Base-by-base conservation (phyloP, 2,113 vertebrate genomes). In the Sphaerodactylus townsendi region DNA sequence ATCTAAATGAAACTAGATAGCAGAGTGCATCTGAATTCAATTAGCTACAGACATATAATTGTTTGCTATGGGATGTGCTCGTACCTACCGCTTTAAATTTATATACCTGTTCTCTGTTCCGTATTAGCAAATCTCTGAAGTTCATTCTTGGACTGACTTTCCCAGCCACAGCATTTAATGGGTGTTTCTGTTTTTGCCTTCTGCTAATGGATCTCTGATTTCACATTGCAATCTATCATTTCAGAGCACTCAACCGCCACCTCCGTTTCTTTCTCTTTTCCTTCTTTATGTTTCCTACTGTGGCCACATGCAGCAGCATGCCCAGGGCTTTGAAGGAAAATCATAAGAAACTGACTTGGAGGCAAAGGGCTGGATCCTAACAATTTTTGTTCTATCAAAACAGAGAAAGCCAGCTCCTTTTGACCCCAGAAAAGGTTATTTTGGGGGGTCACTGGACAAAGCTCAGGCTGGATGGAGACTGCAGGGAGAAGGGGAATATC, bases 1-100 rank as follows among this genome's bases (percentile, higher is more conserved):
- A 0, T 88, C 72, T 88, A 59, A 73, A 4, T 79, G 83, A 85
- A 85, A 85, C 83, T 79, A 78, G 83, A 85, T 79, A 85, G 53
- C 76, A 85, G 62, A 85, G 68, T 79, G 76, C 66, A 72, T 85
- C 83, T 85, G 76, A 85, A 85, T 1, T 1, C 17, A 0, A 10
- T 78, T 85, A 79, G 53, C 78, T 62, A 19, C 1, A 0, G 0
- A 48, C 62, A 9, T 28, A 62, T 11, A 1, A n/a, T 28, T 83
- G 4, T 73, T 82, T 53, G 9, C 37, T 25, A 0, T 0, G 37
- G 64, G 33, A 85, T 77, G 48, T 21, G 5, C 3, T 13, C 71
- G 19, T 39, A n/a, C 39, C 75, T 85, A 28, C 41, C 2, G 48
- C 84, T 83, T 71, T 23, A 10, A 19, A 75, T 70, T 33, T 85